Evolutionary conservation across 2,113 vertebrate species (phyloP), one percentile per base, ranked within the genome.

Genomic region (Carlito syrichta): DNA sequence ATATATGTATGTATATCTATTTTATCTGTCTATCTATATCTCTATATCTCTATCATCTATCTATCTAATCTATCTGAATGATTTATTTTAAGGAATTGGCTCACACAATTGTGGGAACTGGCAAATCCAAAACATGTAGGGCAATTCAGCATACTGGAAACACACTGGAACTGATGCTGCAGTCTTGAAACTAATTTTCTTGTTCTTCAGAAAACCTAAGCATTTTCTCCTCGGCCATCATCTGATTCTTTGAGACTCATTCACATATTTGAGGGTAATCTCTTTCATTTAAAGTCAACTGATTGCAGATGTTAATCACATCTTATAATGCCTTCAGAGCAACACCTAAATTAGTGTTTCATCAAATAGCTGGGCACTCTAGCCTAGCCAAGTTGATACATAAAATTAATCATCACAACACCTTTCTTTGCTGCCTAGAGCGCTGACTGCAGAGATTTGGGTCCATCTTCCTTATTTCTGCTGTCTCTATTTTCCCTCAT

Each of bases 191-290:
- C 4, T 23, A 0, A 32, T 30, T 25, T 71, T 85, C n/a, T 88
- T 62, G 19, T 93, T 86, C 38, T 82, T 5, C 4, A 25, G 54
- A 32, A 17, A 77, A 73, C 25, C 32, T 30, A 52, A 52, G 3
- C 11, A 40, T n/a, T 60, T 83, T 62, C 62, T 83, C 22, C 8
- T 13, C 19, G 8, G 8, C 43, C 22, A 77, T 48, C 4, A 35
- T 2, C 25, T 60, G 43, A 9, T 38, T 71, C 14, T 1, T 16
- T 30, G 16, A 32, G 1, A 2, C 1, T 27, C 16, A 10, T 14
- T n/a, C 14, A 32, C 23, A 27, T 60, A 17, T 23, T 16, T 27
- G 10, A 76, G 14, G 2, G 3, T 22, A 50, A 38, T n/a, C 32
- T 87, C 23, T 30, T 91, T 62, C 23, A 35, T 9, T 50, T 79